Evolutionary conservation across 2,888 invertebrate genomes (phyloP).

Genomic region (Clepsis dumicolana): DNA sequence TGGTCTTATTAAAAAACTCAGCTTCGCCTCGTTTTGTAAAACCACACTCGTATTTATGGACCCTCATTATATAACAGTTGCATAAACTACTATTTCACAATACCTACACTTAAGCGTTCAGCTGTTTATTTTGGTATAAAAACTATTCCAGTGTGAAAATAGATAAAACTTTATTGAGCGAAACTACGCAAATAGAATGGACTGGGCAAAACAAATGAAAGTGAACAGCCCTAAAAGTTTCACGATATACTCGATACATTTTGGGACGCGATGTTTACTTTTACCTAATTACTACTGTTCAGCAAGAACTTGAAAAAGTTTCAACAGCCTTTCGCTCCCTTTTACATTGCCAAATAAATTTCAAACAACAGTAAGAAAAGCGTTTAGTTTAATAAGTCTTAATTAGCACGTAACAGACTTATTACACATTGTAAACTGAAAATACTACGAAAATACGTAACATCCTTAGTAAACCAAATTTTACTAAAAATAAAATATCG

Average conservation of each 20-base stretch:
- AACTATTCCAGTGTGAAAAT: neutral
- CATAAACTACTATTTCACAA: too few relatives aligned
- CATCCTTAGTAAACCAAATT: neutral
- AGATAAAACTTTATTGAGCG: neutral
- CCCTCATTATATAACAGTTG: too few relatives aligned
- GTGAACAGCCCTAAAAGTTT: constrained; percentile 8
- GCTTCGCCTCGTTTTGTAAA: too few relatives aligned
- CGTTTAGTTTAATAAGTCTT: neutral
- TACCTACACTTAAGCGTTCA: neutral
- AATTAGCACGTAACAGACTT: neutral
- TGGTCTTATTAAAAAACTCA: too few relatives aligned
- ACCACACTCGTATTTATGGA: too few relatives aligned
- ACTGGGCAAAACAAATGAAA: constrained; percentile 1
- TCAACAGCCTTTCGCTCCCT: neutral
- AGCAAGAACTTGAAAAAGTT: neutral
- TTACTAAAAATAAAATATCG: neutral
- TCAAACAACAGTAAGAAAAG: neutral
- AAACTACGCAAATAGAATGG: neutral
- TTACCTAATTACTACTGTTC: constrained; percentile 7
- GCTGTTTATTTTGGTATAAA: neutral
- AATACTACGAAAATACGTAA: neutral
- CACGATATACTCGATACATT: constrained; percentile 7
- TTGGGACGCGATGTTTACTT: constrained; percentile 7
- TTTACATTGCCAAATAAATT: neutral
- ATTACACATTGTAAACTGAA: neutral